phyloP scores from a whole-genome alignment of 2,797 vertebrate genomes.

The Diglossa cyanea region DNA sequence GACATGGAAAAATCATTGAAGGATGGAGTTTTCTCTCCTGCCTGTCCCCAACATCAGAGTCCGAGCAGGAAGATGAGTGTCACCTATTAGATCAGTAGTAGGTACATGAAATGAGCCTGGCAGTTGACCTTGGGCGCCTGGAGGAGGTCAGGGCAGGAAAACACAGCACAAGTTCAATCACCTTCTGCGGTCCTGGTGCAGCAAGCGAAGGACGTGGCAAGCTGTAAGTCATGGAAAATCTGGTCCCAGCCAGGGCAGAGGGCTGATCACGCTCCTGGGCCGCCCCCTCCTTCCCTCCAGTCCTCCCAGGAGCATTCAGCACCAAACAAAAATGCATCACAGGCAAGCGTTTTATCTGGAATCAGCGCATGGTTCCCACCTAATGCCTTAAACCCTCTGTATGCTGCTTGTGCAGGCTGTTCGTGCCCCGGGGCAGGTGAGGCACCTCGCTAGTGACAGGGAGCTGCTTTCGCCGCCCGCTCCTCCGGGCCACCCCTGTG shows the following conservation, averaged over 20 bases:
- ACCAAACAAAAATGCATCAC: not conserved
- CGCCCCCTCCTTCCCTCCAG: not conserved
- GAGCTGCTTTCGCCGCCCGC: not conserved
- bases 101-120: not conserved
- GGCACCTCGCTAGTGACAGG: not conserved
- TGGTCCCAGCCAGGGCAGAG: accelerated
- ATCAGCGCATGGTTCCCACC: not conserved
- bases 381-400: too few species aligned
- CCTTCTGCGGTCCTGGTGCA: accelerated
- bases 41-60: not conserved
- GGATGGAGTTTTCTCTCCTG: not conserved
- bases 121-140: not conserved
- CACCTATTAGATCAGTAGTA: accelerated
- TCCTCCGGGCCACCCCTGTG: not conserved
- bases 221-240: not conserved
- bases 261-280: not conserved
- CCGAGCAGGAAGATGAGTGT: not conserved
- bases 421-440: not conserved
- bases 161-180: accelerated
- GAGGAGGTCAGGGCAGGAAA: not conserved
- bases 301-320: not conserved
- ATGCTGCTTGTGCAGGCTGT: accelerated
- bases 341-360: not conserved
- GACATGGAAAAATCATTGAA: not conserved
- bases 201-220: accelerated